Percentiles rank a stretch among this genome's conserved stretches.
Evolutionary conservation across 1,140 invertebrate species (phyloP).

Genomic region (Forficula auricularia): DNA sequence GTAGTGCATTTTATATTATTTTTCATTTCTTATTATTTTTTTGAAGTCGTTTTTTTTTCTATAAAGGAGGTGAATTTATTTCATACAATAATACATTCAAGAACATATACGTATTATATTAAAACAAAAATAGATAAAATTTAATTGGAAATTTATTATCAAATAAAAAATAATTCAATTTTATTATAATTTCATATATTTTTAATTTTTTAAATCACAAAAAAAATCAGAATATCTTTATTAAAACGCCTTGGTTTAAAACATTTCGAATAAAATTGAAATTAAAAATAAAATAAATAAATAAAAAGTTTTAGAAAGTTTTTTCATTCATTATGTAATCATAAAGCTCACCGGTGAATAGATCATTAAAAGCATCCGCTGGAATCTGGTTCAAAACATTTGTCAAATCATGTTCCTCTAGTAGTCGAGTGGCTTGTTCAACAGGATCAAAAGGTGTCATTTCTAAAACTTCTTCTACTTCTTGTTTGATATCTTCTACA

Average conservation of each 20-base stretch:
- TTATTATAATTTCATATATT: constrained; percentile 4
- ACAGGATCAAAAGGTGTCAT: constrained; percentile 30
- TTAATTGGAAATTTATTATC: no score
- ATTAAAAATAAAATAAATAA: not conserved
- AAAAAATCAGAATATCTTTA: not conserved
- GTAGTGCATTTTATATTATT: no score
- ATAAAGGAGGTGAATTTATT: no score
- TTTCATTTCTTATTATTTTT: no score
- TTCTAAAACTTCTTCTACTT: constrained; percentile 29
- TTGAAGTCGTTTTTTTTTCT: no score
- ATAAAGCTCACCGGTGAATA: constrained; percentile 50
- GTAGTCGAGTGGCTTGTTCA: constrained; percentile 31
- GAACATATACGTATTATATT: no score
- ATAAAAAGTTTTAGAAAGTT: no score
- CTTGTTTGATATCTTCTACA: constrained; percentile 23
- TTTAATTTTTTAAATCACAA: constrained; percentile 9
- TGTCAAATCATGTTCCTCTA: constrained; percentile 73
- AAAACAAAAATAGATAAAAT: no score
- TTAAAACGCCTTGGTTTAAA: not conserved
- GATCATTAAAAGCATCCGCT: constrained; percentile 77
- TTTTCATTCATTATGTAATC: no score
- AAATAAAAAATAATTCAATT: constrained; percentile 8
- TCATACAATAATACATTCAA: no score
- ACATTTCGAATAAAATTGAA: not conserved
- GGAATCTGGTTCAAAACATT: constrained; percentile 77